These are phyloP conservation scores for Acrocephalus scirpaceus DNA, from an alignment of 2,797 vertebrate species.

Conservation along the genomic window DNA sequence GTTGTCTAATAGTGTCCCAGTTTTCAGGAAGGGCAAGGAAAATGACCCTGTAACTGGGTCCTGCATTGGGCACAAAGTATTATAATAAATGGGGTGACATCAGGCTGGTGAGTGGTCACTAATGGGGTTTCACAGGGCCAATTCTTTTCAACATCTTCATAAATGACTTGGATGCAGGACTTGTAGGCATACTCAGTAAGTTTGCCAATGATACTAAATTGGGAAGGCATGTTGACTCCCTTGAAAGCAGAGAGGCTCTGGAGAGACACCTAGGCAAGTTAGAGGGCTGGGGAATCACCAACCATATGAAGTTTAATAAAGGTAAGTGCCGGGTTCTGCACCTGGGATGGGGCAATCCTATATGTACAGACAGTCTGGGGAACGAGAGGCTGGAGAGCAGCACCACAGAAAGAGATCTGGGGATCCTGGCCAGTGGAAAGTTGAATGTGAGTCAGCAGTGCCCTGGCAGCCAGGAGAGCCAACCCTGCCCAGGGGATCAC, in stretches of 20 bases:
- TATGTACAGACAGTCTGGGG: neutral
- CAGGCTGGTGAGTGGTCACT: neutral
- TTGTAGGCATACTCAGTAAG: neutral
- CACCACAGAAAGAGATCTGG: neutral
- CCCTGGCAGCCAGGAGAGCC: neutral
- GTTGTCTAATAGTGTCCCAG: neutral
- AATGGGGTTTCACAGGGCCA: neutral
- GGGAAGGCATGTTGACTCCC: neutral
- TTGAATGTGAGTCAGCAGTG: accelerated
- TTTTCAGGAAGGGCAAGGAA: neutral
- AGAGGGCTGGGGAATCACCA: neutral
- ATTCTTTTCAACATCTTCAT: neutral
- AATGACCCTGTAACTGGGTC: neutral
- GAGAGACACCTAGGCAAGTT: neutral
- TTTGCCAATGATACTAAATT: neutral
- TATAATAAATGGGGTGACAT: neutral
- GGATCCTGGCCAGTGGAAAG: neutral
- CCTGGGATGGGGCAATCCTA: neutral
- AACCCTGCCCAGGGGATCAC: accelerated
- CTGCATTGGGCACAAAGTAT: neutral
- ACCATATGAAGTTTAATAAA: neutral
- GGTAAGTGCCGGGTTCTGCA: accelerated
- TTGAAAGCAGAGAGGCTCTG: neutral
- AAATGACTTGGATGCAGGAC: neutral
- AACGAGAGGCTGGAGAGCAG: neutral